Evolutionary conservation across 1,140 invertebrate genomes (phyloP).

Genomic region (Cataglyphis hispanica): DNA sequence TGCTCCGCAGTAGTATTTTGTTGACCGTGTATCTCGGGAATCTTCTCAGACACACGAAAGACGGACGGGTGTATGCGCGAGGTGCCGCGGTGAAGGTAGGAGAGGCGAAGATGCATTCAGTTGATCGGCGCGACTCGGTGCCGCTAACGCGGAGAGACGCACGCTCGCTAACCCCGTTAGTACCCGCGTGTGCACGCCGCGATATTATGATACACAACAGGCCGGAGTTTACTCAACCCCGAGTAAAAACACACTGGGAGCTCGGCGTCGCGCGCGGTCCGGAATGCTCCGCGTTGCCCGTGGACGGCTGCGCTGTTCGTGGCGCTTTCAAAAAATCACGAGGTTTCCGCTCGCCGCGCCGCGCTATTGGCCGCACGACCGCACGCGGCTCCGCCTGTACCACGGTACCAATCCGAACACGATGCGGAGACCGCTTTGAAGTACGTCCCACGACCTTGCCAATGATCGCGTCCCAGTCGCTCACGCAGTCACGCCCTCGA

Average conservation of each 20-base stretch:
- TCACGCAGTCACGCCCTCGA: constrained; percentile 67
- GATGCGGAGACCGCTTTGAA: background rate
- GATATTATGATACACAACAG: constrained; percentile 86
- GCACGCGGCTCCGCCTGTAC: constrained; percentile 42
- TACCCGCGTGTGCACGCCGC: constrained; percentile 78
- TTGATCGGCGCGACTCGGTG: constrained; percentile 66
- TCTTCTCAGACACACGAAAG: constrained; percentile 52
- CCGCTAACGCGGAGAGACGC: constrained; percentile 52
- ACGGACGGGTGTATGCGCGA: constrained; percentile 31
- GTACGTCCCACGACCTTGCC: background rate
- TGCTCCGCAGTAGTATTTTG: constrained; percentile 46
- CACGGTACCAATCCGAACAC: constrained; percentile 29
- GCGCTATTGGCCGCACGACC: constrained; percentile 44
- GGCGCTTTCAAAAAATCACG: constrained; percentile 70
- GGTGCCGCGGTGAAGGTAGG: constrained; percentile 45
- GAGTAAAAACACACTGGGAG: constrained; percentile 86
- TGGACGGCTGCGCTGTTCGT: constrained; percentile 68
- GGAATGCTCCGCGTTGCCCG: constrained; percentile 56
- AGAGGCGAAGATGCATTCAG: constrained; percentile 69
- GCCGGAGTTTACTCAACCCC: constrained; percentile 85
- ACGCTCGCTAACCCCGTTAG: constrained; percentile 78
- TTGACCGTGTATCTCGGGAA: constrained; percentile 61
- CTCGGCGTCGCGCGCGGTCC: constrained; percentile 76
- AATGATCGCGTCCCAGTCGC: constrained; percentile 3
- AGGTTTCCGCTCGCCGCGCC: constrained; percentile 30